Base-by-base conservation (phyloP, 2,888 invertebrate genomes). In the Lottia scabra region DNA sequence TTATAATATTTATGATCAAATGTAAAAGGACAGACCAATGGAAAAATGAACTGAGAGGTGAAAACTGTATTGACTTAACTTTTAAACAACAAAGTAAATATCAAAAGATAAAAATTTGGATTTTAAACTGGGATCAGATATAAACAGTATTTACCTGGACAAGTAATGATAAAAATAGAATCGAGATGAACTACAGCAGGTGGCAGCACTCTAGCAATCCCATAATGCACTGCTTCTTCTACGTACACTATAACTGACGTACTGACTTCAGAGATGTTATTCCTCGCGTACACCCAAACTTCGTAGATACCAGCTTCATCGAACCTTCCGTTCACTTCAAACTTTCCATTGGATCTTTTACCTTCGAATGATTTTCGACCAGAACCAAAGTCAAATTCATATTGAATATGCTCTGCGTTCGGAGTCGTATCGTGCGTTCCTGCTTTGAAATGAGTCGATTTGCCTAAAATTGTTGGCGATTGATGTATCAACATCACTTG, bases 221-320 rank as follows among this genome's bases (percentile, higher is more conserved):
- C 46, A 10, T 30, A 13, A 16, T 65, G 56, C 46, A 80, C 68
- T 12, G 70, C 70, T 13, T 73, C 66, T 67, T 80, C 75, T 13
- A 84, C 80, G 69, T 80, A 75, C 16, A 85, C 78, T 8, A 80
- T 74, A 0, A 79, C 73, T 4, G 68, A 65, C 64, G 79, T 68
- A 12, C 71, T 63, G 4, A 76, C 74, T 65, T 78, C 78, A 0
- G 85, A 85, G 8, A 86, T 80, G 2, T 77, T 63, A 73, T 86
- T 86, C 68, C 78, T 81, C 4, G 81, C 85, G 71, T 72, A 79
- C 8, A 84, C 82, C 15, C 74, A 77, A 10, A 85, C 82, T 10
- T 66, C 56, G 71, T 84, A 78, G 5, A 73, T 65, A 1, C 83
- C 85, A 10, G 76, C 65, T n/a, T 26, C n/a, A 1, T 66, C 26